Evolutionary conservation across 2,888 invertebrate genomes (phyloP).

Genomic region (Trichopria drosophilae): DNA sequence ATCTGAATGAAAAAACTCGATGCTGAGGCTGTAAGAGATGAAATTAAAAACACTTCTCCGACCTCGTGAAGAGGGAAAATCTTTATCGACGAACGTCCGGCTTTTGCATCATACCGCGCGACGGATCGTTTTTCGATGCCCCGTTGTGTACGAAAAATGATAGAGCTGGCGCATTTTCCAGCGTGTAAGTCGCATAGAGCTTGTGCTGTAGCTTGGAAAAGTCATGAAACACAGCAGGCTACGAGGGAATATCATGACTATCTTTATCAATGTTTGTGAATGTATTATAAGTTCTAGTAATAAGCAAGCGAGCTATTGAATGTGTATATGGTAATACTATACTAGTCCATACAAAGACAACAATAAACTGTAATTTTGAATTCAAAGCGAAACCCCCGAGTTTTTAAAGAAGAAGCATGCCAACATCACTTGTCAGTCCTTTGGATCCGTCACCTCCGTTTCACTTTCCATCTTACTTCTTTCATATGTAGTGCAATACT

Average conservation of each 20-base stretch:
- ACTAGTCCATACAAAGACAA: conserved; percentile 58
- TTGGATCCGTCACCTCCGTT: no score
- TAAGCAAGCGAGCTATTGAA: conserved; percentile 58
- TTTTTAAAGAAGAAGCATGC: no score
- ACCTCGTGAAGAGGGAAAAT: no score
- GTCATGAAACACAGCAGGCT: conserved; percentile 47
- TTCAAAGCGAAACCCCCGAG: conserved; percentile 49
- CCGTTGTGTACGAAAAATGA: conserved; percentile 31
- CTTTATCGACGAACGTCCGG: no score
- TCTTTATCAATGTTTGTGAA: conserved; percentile 58
- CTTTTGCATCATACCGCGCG: no score
- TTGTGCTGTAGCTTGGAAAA: conserved; percentile 50
- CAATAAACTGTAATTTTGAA: conserved; percentile 59
- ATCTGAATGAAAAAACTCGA: no score
- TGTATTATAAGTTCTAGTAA: conserved; percentile 56
- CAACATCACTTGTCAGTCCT: no score
- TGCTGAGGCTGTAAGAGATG: no score
- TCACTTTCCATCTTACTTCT: neutral
- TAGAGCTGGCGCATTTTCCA: conserved; percentile 57
- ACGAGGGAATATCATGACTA: conserved; percentile 52
- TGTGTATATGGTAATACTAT: conserved; percentile 58
- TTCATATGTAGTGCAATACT: neutral
- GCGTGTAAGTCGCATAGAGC: no score
- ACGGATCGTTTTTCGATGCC: no score
- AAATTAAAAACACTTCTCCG: no score